Base-by-base conservation (phyloP, 2,888 invertebrate genomes). In the Bursaphelenchus okinawaensis region DNA sequence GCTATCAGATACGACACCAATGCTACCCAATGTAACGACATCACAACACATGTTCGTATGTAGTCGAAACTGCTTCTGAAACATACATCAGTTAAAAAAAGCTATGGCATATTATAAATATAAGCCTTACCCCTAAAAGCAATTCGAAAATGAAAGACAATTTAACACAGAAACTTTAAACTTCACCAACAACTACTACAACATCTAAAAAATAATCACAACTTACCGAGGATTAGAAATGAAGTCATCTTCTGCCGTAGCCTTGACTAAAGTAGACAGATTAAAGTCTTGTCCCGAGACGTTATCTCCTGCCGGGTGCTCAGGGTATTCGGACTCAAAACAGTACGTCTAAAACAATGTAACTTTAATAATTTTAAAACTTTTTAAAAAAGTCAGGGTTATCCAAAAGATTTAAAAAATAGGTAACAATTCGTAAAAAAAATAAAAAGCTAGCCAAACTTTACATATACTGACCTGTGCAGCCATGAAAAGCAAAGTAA, bases 1-100 rank as follows among this genome's bases (percentile, higher is more conserved):
- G 96, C 92, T 78, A 95, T 87, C 84, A 98, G 94, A 83, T 96
- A 90, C 24, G 93, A 90, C 0, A 94, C 91, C 69, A 99, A 86
- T 0, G 95, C 92, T 65, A 95, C 86, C 96, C 98, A 99, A 85
- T 93, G 89, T 84, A 93, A 90, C 74, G 92, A 91, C 80, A 90
- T 88, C 80, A 95, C 89, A n/a, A 91, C 85, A 69, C 88, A 88
- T 63, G 91, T 88, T 85, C 96, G 96, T 22, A 91, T 80, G 56
- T 93, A 88, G 83, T 98, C 96, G 75, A 98, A 31, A 26, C 19
- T 40, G 22, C 22, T 22, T 52, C 60, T 59, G 19, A 59, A 56
- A 23, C 8, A 8, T 8, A 19, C 22, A 40, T 16, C n/a, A 16
- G 16, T n/a, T n/a, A n/a, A n/a, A n/a, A n/a, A n/a, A n/a, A n/a